Evolutionary conservation across 1,140 invertebrate genomes (phyloP).

Genomic region (Hydropsyche tenuis): DNA sequence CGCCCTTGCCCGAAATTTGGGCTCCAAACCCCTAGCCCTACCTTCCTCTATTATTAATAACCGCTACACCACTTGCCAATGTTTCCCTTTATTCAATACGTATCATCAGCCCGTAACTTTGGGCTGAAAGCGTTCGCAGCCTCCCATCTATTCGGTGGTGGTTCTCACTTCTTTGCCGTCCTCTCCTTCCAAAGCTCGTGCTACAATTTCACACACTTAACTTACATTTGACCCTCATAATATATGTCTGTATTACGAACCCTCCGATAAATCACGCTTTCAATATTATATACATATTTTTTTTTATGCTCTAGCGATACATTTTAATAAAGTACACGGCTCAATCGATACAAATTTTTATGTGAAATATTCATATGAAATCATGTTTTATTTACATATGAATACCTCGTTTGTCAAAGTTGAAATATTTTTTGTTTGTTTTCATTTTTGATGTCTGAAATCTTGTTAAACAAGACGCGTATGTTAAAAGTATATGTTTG

Average conservation of each 20-base stretch:
- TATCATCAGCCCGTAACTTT: conserved; percentile 26
- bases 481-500: too few relatives aligned
- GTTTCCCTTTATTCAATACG: conserved; percentile 24
- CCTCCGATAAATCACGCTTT: conserved; percentile 13
- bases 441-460: too few relatives aligned
- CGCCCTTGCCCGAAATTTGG: too few relatives aligned
- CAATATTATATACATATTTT: background rate
- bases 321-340: too few relatives aligned
- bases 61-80: conserved; percentile 20
- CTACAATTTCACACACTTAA: conserved; percentile 24
- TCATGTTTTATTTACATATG: too few relatives aligned
- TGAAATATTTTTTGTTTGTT: too few relatives aligned
- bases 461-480: too few relatives aligned
- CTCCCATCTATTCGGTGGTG: background rate
- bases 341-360: too few relatives aligned
- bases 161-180: background rate
- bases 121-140: background rate
- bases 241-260: conserved; percentile 11
- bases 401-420: too few relatives aligned
- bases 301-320: too few relatives aligned
- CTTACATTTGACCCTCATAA: conserved; percentile 22
- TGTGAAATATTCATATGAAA: too few relatives aligned
- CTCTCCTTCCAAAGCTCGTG: background rate
- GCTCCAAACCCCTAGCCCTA: background rate
- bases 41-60: conserved; percentile 16